A percentile compares a stretch with the other conserved stretches of the same genome.
These are phyloP conservation scores for Epizoanthus illoricatus DNA, from an alignment of 92 coral and sea anemone species.

Conservation along the genomic window DNA sequence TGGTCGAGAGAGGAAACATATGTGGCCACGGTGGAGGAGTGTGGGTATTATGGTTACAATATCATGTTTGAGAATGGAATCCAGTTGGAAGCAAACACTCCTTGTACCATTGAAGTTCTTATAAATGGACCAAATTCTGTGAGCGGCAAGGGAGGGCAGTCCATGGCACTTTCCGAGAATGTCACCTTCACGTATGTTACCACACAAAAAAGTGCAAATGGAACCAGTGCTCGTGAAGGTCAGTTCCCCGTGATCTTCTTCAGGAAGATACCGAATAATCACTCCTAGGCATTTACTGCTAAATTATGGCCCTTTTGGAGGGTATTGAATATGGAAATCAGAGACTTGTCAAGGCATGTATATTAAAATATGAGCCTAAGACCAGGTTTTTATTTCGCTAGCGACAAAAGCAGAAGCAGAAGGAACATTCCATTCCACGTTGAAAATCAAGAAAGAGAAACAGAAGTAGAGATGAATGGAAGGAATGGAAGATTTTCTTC, in stretches of 20 bases:
- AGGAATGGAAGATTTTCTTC: too few species aligned
- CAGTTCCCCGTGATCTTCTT: conserved; percentile 29
- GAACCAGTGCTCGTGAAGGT: conserved; percentile 38
- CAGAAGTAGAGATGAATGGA: too few species aligned
- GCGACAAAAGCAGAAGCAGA: too few species aligned
- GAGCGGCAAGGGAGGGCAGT: conserved; percentile 36
- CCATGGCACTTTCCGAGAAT: conserved; percentile 29
- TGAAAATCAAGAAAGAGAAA: too few species aligned
- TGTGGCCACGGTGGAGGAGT: conserved; percentile 36
- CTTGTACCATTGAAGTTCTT: conserved; percentile 34
- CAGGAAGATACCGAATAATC: conserved; percentile 24
- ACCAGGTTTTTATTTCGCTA: too few species aligned
- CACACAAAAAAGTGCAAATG: conserved; percentile 41
- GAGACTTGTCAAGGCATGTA: too few species aligned
- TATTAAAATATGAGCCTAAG: too few species aligned
- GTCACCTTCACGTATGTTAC: conserved; percentile 38
- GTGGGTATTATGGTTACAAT: conserved; percentile 40
- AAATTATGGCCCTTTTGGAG: too few species aligned
- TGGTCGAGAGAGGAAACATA: conserved; percentile 38
- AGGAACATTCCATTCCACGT: too few species aligned
- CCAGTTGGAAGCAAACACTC: conserved; percentile 36
- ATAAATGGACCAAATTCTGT: conserved; percentile 31
- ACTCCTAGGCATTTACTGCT: not conserved
- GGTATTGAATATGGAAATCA: too few species aligned
- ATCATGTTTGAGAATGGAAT: conserved; percentile 37